Percentiles rank a stretch among this genome's conserved stretches.
Evolutionary conservation across 2,797 vertebrate genomes (phyloP).

Genomic region (Ctenosaura bakeri): DNA sequence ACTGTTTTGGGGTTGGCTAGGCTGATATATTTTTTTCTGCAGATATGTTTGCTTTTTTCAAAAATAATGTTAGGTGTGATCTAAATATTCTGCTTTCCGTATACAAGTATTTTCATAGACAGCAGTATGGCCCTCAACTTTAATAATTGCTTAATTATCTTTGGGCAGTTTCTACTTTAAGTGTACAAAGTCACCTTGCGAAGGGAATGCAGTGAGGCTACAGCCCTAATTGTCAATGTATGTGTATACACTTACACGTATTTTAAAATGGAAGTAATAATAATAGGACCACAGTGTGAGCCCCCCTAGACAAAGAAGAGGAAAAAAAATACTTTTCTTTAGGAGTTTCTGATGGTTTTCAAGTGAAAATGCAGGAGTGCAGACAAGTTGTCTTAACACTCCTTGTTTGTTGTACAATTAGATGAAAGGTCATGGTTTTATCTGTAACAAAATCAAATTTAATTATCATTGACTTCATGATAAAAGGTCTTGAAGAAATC

Average conservation of each 20-base stretch:
- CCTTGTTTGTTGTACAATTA: neutral
- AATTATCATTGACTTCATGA: neutral
- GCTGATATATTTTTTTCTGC: neutral
- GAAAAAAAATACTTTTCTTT: neutral
- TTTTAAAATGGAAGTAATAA: neutral
- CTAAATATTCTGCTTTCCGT: neutral
- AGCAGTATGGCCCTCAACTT: neutral
- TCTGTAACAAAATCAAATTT: neutral
- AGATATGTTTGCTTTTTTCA: neutral
- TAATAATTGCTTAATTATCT: neutral
- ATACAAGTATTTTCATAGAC: neutral
- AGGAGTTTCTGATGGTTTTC: neutral
- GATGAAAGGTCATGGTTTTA: neutral
- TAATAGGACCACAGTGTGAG: neutral
- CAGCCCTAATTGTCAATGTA: neutral
- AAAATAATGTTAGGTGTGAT: too few relatives aligned
- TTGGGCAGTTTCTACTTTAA: neutral
- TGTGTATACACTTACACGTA: neutral
- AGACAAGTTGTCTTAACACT: too few relatives aligned
- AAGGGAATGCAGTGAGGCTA: too few relatives aligned
- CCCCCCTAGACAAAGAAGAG: neutral
- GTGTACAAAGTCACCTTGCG: neutral
- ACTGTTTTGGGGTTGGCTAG: neutral
- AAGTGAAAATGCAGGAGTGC: neutral
- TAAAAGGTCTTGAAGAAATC: neutral